Base-by-base conservation (phyloP, 1,140 invertebrate genomes). In the Cotesia vestalis region DNA sequence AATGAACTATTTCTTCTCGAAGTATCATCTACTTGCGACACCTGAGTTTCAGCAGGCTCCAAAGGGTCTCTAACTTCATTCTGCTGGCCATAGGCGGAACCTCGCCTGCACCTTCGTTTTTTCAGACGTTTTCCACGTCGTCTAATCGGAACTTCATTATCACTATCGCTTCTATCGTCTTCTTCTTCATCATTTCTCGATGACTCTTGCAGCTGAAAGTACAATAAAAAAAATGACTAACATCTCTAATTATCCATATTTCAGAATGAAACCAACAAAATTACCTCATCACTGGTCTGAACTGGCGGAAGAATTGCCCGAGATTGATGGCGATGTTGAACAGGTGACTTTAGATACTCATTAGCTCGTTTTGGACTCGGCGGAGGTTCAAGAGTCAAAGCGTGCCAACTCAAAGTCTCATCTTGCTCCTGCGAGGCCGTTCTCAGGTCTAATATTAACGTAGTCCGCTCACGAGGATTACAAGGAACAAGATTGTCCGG, bases 381-480 rank as follows among this genome's bases (percentile, higher is more conserved):
- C 17, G 78, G 81, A 46, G 77, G 78, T 64, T 86, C 83, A n/a
- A 86, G 73, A 2, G 82, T 83, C 36, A 86, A 60, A 3, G 83
- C 81, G 12, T 83, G 84, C 86, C 85, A 86, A 68, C 82, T 86
- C 0, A 87, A 75, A 34, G 82, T 84, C 27, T 87, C 85, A 27
- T 80, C 76, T 62, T 79, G 80, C 5, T 76, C 75, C 11, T 78
- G 79, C 0, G 79, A 75, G 5, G 75, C 80, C 0, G 81, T 72
- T 38, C 86, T 77, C 4, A 89, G 81, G 66, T 89, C 87, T 3
- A 89, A 74, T 3, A 89, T 82, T 4, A 89, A 75, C 3, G 80
- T 81, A 2, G 84, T 82, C 3, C 84, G 79, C 71, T 86, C 81
- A 52, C 77, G 77, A 1, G 71, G 77, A 71, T 78, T 76, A 59